A percentile compares a stretch with the other conserved stretches of the same genome.
These are phyloP conservation scores for Lordiphosa andalusiaca DNA, from an alignment of 2,888 invertebrate species.

Conservation along the genomic window DNA sequence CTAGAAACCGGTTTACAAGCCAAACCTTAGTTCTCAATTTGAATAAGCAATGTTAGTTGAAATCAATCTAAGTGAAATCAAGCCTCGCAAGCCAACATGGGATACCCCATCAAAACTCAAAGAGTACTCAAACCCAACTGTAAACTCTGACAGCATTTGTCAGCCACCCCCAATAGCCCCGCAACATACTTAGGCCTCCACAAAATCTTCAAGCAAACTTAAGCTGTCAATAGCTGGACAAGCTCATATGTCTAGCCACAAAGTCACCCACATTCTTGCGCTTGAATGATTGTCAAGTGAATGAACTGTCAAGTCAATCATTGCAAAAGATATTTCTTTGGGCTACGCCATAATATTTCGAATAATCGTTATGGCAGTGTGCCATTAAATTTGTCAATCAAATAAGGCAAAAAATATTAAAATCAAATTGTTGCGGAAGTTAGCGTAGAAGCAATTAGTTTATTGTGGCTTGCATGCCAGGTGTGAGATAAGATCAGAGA, in stretches of 20 bases:
- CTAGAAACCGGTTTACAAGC: too few relatives aligned
- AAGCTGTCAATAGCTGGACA: slow-evolving; percentile 33
- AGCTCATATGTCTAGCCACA: slow-evolving; percentile 12
- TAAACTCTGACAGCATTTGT: slow-evolving; percentile 17
- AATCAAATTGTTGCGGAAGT: slow-evolving; percentile 15
- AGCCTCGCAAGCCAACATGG: too few relatives aligned
- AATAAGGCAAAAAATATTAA: slow-evolving; percentile 6
- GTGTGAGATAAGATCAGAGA: slow-evolving; percentile 22
- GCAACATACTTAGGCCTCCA: slow-evolving; percentile 29
- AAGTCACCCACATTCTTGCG: slow-evolving; percentile 24
- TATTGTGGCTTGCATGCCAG: slow-evolving; percentile 19
- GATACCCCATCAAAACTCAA: not conserved
- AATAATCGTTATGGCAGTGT: not conserved
- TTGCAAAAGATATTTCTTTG: slow-evolving; percentile 4
- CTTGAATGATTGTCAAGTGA: slow-evolving; percentile 35
- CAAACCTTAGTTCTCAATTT: too few relatives aligned
- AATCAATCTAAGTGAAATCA: too few relatives aligned
- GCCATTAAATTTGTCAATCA: slow-evolving; percentile 12
- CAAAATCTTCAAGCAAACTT: slow-evolving; percentile 42
- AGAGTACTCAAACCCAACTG: not conserved
- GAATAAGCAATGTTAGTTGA: too few relatives aligned
- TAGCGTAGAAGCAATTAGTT: slow-evolving; percentile 10
- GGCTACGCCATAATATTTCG: not conserved
- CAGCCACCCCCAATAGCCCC: slow-evolving; percentile 28
- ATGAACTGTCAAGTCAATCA: slow-evolving; percentile 20